phyloP scores from a whole-genome alignment of 2,888 invertebrate species.

The Dioctria rufipes region DNA sequence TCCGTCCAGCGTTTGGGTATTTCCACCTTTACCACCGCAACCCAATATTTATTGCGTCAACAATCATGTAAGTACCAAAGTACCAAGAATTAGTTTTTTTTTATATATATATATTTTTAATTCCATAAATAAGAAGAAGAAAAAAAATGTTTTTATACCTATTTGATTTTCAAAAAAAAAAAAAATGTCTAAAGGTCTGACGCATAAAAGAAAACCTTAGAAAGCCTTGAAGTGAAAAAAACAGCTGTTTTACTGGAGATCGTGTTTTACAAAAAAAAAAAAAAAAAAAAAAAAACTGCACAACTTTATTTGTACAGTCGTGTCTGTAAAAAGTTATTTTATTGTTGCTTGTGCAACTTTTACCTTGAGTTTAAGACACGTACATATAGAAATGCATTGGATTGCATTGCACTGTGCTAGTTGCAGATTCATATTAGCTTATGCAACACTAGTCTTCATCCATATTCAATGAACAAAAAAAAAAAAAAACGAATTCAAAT shows the following conservation, averaged over 20 bases:
- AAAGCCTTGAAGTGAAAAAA: background rate
- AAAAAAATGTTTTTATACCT: background rate
- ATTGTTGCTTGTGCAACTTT: background rate
- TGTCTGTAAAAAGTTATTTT: no score
- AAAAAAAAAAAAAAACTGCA: no score
- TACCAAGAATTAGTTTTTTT: conserved; percentile 61
- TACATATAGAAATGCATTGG: no score
- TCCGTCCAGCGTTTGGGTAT: conserved; percentile 81
- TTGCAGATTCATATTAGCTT: no score
- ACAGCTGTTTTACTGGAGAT: background rate
- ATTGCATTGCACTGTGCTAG: no score
- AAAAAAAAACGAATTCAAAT: background rate
- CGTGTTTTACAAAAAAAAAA: no score
- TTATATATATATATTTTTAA: background rate
- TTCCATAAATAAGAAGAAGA: background rate
- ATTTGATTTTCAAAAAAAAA: background rate
- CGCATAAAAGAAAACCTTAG: background rate
- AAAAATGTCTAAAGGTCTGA: background rate
- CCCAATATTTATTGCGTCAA: conserved; percentile 78
- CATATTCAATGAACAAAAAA: background rate
- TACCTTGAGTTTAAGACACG: background rate
- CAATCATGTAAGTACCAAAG: conserved; percentile 81
- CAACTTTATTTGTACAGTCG: no score
- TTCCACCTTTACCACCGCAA: conserved; percentile 85
- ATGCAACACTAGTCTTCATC: background rate